Evolutionary conservation across 2,888 invertebrate genomes (phyloP), one percentile per base, ranked within the genome.

Genomic region (Salpingus planirostris): DNA sequence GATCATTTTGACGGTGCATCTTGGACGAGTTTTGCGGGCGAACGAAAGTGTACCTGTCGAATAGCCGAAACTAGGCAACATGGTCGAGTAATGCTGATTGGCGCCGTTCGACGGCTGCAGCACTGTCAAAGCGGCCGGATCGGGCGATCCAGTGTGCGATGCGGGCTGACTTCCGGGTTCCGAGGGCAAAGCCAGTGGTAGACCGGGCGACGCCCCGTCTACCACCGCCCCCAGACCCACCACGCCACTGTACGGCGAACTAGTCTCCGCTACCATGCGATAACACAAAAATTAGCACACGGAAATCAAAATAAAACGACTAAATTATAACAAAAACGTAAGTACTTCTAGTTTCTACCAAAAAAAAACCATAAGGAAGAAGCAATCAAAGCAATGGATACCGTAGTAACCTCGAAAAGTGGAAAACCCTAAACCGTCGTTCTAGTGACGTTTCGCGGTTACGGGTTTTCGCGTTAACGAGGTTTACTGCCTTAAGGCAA

Each of bases 1-100:
- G n/a, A n/a, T n/a, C n/a, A n/a, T n/a, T n/a, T n/a, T n/a, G n/a
- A n/a, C n/a, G n/a, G n/a, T n/a, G n/a, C n/a, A n/a, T n/a, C n/a
- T n/a, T n/a, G n/a, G n/a, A n/a, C n/a, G n/a, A n/a, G n/a, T n/a
- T n/a, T n/a, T n/a, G n/a, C n/a, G n/a, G n/a, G n/a, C n/a, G n/a
- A n/a, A n/a, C n/a, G n/a, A n/a, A n/a, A n/a, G 18, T 23, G 33
- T 57, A 65, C 79, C 78, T 73, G 78, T 68, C 38, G 78, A 70
- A 59, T 79, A 80, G 64, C 77, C 77, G 60, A 79, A 79, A 67
- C 77, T 77, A 42, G 78, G 78, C 50, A 79, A 67, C 71, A 77
- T 74, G 49, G 76, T 68, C 38, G 75, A 70, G 53, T 77, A 74
- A 47, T 72, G 71, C 41, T 71, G 69, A 44, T 68, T 66, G 42